Conservation (phyloP, 2,888 invertebrate species). For the Geophilus truncorum region DNA sequence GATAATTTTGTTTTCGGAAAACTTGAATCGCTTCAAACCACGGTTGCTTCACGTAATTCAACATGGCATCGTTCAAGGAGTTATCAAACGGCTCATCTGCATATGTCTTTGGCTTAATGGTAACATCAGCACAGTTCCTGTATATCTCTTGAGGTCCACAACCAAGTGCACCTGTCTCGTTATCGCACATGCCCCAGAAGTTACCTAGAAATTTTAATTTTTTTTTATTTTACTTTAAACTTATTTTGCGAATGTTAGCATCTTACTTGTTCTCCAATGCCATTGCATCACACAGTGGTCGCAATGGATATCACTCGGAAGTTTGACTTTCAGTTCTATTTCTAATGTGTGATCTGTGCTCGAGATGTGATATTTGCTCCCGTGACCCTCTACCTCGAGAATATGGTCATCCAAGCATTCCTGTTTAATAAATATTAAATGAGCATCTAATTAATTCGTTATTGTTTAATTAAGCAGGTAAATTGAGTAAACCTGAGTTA, state of each 20-base stretch:
- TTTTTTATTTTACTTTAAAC: too few species aligned
- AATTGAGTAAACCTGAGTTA: slow-evolving; percentile 31
- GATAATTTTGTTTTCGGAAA: neutral
- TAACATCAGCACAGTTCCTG: slow-evolving; percentile 38
- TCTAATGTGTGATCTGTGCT: neutral
- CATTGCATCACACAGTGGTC: slow-evolving; percentile 28
- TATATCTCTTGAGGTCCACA: slow-evolving; percentile 41
- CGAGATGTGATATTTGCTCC: neutral
- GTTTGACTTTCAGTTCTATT: neutral
- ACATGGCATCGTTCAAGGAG: slow-evolving; percentile 2
- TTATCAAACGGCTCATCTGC: neutral
- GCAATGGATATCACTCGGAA: neutral
- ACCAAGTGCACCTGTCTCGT: slow-evolving; percentile 40
- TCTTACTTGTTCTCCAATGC: slow-evolving; percentile 30
- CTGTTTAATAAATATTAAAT: neutral
- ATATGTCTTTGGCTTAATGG: slow-evolving; percentile 32
- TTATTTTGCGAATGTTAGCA: too few species aligned
- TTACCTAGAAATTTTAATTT: too few species aligned
- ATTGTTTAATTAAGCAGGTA: too few species aligned
- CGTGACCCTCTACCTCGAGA: neutral
- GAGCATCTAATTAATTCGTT: too few species aligned
- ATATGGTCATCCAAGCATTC: neutral
- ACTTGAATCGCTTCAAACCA: slow-evolving; percentile 14
- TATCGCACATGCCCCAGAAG: slow-evolving; percentile 41
- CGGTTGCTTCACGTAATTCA: neutral